phyloP scores from a whole-genome alignment of 2,113 vertebrate genomes.

The Scophthalmus maximus region DNA sequence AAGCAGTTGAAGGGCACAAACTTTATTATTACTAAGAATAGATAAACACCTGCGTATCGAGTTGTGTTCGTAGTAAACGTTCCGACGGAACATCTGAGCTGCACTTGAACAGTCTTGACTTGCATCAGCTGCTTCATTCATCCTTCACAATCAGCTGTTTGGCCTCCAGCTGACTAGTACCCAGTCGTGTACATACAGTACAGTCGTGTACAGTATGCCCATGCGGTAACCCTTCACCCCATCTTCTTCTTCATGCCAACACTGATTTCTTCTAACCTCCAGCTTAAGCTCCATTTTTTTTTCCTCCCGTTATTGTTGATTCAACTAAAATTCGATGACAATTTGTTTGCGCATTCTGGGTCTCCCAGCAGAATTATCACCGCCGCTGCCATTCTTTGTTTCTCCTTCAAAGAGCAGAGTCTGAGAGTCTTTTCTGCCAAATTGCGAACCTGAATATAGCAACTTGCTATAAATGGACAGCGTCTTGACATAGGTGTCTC shows the following conservation, averaged over 20 bases:
- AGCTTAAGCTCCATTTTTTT: not conserved
- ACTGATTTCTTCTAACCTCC: not conserved
- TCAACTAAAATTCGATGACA: not conserved
- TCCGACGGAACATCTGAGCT: too few species aligned
- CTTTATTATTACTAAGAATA: too few species aligned
- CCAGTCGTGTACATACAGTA: not conserved
- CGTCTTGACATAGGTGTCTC: not conserved
- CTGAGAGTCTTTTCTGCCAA: not conserved
- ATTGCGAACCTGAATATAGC: not conserved
- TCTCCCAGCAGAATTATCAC: not conserved
- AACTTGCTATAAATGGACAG: not conserved
- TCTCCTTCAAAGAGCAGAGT: not conserved
- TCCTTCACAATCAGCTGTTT: not conserved
- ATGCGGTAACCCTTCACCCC: too few species aligned
- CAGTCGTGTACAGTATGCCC: not conserved
- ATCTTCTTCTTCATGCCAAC: not conserved
- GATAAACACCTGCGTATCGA: not conserved
- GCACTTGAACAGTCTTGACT: too few species aligned
- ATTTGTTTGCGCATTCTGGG: not conserved
- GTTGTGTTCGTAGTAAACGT: not conserved
- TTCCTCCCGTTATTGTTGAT: not conserved
- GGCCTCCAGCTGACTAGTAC: not conserved
- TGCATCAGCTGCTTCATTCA: slow-evolving; percentile 1
- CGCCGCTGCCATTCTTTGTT: not conserved
- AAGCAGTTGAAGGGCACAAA: not conserved